These are phyloP conservation scores for Neogobius melanostomus DNA, from an alignment of 2,113 vertebrate genomes.

Conservation along the genomic window DNA sequence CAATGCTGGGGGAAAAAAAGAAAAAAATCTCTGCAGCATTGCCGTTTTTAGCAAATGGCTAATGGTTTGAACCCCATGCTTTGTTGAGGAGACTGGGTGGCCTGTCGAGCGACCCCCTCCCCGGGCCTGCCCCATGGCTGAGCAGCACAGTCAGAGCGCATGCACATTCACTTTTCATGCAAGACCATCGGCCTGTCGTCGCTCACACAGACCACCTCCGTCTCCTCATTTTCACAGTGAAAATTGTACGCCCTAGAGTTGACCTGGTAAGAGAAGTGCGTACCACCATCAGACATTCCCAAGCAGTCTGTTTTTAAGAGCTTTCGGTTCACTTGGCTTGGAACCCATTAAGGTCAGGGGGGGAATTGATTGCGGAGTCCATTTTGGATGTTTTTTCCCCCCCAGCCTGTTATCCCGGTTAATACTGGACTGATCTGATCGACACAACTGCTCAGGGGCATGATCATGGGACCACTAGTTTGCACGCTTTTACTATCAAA, in stretches of 20 bases:
- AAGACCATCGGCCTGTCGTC: conserved; percentile 33
- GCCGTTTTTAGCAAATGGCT: neutral
- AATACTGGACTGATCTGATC: conserved; percentile 58
- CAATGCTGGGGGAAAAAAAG: neutral
- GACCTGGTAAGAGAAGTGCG: conserved; percentile 27
- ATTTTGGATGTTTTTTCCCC: conserved; percentile 41
- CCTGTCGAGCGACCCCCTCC: conserved; percentile 45
- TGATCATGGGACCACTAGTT: conserved; percentile 39
- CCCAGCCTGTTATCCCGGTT: conserved; percentile 60
- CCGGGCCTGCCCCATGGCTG: conserved; percentile 1
- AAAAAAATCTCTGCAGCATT: neutral
- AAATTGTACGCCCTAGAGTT: neutral
- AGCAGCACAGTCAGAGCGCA: conserved; percentile 59
- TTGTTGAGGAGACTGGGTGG: conserved; percentile 37
- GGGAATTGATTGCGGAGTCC: conserved; percentile 43
- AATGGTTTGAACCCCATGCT: conserved; percentile 25
- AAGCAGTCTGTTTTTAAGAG: conserved; percentile 38
- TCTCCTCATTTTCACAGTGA: conserved; percentile 16
- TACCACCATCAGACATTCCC: conserved; percentile 68
- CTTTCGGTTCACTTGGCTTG: conserved; percentile 42
- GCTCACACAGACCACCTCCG: conserved; percentile 62
- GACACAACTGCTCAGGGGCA: conserved; percentile 35
- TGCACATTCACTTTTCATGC: conserved; percentile 77
- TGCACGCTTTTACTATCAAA: neutral
- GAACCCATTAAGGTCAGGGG: conserved; percentile 58